Evolutionary conservation across 2,797 vertebrate genomes (phyloP).

Genomic region (Bovichtus diacanthus): DNA sequence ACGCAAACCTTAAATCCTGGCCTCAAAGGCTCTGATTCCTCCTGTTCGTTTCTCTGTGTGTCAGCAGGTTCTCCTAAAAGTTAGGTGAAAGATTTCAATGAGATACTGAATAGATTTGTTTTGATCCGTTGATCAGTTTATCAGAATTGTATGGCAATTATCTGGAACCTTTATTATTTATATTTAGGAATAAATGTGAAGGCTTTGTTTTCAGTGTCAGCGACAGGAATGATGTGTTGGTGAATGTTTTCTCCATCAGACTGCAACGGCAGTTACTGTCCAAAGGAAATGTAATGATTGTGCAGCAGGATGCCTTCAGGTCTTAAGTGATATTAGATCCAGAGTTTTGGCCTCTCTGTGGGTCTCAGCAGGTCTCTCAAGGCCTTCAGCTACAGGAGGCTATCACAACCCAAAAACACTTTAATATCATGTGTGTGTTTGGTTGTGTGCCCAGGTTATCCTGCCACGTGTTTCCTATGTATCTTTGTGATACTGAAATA

Average conservation of each 20-base stretch:
- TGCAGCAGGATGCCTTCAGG: constrained; percentile 13
- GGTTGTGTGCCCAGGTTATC: constrained; percentile 30
- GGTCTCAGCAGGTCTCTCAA: constrained; percentile 11
- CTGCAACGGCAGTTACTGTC: not conserved
- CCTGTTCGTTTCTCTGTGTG: not conserved
- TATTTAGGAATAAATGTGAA: not conserved
- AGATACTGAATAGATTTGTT: not conserved
- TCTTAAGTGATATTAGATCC: not conserved
- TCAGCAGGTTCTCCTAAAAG: not conserved
- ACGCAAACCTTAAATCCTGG: no score
- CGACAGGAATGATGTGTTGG: not conserved
- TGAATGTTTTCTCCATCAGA: not conserved
- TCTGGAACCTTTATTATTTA: not conserved
- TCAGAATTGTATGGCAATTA: no score
- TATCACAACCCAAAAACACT: constrained; percentile 13
- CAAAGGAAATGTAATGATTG: not conserved
- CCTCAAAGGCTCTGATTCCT: not conserved
- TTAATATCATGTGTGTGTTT: constrained; percentile 22
- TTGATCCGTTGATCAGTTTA: not conserved
- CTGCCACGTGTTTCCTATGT: not conserved
- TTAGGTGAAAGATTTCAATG: not conserved
- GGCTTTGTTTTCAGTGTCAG: not conserved
- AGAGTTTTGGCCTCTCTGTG: not conserved
- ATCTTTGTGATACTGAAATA: constrained; percentile 5
- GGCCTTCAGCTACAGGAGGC: constrained; percentile 5